phyloP scores from a whole-genome alignment of 2,113 vertebrate genomes.

The Phaethornis superciliosus region DNA sequence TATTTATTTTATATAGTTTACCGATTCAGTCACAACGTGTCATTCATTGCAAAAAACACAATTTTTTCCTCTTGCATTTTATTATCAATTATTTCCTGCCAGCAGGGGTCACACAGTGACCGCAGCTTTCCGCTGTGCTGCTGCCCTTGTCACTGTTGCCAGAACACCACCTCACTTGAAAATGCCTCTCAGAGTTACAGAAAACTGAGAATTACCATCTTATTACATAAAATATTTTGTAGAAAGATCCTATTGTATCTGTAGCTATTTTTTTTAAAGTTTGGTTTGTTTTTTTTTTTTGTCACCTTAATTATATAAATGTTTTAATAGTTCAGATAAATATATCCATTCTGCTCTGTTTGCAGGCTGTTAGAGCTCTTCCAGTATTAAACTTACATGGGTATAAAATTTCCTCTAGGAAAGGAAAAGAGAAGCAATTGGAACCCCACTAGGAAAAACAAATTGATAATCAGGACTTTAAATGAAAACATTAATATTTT shows the following conservation, averaged over 20 bases:
- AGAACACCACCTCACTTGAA: not conserved
- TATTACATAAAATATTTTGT: not conserved
- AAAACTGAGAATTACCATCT: not conserved
- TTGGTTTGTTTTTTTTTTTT: not conserved
- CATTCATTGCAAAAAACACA: not conserved
- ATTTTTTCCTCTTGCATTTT: not conserved
- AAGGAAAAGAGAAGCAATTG: not conserved
- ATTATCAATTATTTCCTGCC: not conserved
- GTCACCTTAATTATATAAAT: not conserved
- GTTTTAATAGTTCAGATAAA: not conserved
- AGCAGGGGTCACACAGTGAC: slow-evolving; percentile 16
- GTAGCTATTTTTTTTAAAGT: not conserved
- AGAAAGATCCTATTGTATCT: not conserved
- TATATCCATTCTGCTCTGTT: not conserved
- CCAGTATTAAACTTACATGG: not conserved
- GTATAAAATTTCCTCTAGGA: not conserved
- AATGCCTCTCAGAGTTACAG: not conserved
- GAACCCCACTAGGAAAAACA: not conserved
- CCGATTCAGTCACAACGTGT: not conserved
- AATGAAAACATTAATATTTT: not conserved
- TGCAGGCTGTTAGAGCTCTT: not conserved
- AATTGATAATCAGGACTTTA: not conserved
- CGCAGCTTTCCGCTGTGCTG: accelerated
- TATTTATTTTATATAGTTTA: not conserved
- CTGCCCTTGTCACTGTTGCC: not conserved